These are phyloP conservation scores for Hylaeus anthracinus DNA, from an alignment of 1,140 invertebrate genomes.

Conservation along the genomic window DNA sequence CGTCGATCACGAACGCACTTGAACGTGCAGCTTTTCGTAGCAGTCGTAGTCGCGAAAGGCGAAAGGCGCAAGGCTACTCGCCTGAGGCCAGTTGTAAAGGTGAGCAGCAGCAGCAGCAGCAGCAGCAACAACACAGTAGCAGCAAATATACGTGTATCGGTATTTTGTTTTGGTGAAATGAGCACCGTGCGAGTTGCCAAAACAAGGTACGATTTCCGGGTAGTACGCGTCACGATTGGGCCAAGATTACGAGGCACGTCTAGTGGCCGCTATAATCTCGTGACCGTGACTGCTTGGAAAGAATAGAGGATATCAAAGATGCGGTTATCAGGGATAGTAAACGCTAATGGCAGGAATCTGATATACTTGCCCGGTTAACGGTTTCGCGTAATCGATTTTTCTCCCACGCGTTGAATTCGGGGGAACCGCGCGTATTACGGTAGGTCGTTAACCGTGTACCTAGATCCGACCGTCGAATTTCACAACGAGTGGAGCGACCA, in stretches of 20 bases:
- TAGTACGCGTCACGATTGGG: constrained; percentile 35
- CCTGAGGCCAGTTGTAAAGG: constrained; percentile 2
- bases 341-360: neutral
- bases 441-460: constrained; percentile 36
- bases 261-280: constrained; percentile 13
- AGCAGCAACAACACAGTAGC: neutral
- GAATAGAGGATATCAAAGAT: neutral
- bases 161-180: constrained; percentile 61
- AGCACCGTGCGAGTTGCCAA: constrained; percentile 40
- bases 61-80: constrained; percentile 54
- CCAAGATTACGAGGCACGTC: constrained; percentile 25
- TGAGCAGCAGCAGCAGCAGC: neutral
- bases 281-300: neutral
- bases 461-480: neutral
- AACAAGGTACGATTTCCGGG: constrained; percentile 48
- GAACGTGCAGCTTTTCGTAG: constrained; percentile 42
- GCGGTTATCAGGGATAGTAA: neutral
- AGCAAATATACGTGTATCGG: constrained; percentile 51
- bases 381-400: constrained; percentile 29
- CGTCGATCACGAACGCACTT: neutral
- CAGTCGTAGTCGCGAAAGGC: constrained; percentile 38
- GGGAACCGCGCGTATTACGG: constrained; percentile 28
- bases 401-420: constrained; percentile 30
- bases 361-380: neutral
- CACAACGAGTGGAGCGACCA: neutral